A percentile compares a stretch with the other conserved stretches of the same genome.
These are phyloP conservation scores for Formicarius rufipectus DNA, from an alignment of 2,113 vertebrate genomes.

Conservation along the genomic window DNA sequence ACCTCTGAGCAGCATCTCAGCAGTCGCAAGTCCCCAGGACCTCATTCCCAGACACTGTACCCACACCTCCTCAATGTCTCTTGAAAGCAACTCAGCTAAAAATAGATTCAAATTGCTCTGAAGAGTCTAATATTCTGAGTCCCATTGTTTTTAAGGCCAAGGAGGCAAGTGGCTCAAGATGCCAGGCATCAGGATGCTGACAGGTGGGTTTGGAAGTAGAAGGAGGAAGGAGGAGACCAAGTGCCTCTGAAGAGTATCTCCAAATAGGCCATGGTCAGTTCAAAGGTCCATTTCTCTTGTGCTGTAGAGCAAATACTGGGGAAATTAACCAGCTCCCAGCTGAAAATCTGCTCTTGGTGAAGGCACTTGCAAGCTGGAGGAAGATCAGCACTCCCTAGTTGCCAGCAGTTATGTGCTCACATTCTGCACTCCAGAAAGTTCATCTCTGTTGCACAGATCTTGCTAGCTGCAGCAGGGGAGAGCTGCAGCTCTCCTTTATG, in stretches of 20 bases:
- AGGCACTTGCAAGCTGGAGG: neutral
- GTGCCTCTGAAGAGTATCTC: neutral
- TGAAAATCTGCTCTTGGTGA: neutral
- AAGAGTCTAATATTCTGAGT: neutral
- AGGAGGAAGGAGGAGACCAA: neutral
- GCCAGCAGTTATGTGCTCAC: neutral
- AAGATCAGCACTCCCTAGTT: neutral
- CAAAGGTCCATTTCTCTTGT: neutral
- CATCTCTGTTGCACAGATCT: neutral
- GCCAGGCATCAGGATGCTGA: neutral
- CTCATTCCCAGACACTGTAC: neutral
- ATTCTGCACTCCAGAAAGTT: neutral
- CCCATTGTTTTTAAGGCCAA: neutral
- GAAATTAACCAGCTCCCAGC: neutral
- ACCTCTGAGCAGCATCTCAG: neutral
- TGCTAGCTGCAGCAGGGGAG: neutral
- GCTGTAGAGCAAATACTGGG: neutral
- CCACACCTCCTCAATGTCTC: neutral
- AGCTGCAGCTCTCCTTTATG: neutral
- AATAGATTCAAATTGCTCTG: neutral
- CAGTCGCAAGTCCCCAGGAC: neutral
- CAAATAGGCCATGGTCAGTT: neutral
- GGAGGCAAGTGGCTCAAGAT: neutral
- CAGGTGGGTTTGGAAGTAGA: neutral
- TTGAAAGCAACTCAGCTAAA: neutral